Evolutionary conservation across 2,888 invertebrate species (phyloP).

Genomic region (Agrochola lychnidis): DNA sequence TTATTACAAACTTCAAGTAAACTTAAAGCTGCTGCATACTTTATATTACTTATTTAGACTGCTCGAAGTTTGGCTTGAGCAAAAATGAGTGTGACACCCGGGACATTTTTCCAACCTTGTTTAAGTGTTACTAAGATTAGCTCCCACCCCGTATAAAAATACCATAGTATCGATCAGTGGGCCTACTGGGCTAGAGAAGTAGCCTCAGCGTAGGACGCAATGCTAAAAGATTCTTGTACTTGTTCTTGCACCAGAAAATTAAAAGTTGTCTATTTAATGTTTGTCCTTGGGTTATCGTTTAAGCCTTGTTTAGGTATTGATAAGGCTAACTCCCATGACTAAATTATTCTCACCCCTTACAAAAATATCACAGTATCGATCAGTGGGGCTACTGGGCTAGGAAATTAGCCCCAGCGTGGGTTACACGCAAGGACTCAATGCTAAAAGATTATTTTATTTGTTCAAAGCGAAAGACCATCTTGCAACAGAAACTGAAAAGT

Average conservation of each 20-base stretch:
- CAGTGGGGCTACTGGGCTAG: no score
- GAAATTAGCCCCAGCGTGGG: no score
- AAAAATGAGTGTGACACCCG: not conserved
- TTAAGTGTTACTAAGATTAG: no score
- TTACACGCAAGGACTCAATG: not conserved
- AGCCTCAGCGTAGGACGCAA: not conserved
- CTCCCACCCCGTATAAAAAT: no score
- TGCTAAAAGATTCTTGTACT: not conserved
- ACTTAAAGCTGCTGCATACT: not conserved
- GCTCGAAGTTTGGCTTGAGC: not conserved
- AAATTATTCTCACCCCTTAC: conserved; percentile 24
- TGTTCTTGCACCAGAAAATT: not conserved
- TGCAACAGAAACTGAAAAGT: not conserved
- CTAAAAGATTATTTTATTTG: not conserved
- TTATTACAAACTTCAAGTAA: not conserved
- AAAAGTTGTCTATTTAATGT: not conserved
- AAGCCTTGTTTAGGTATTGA: conserved; percentile 29
- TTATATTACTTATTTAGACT: not conserved
- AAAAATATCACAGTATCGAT: no score
- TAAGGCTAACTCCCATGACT: conserved; percentile 41
- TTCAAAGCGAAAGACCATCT: not conserved
- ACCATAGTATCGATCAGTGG: no score
- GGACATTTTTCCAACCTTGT: no score
- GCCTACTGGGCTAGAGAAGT: no score
- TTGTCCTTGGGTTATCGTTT: not conserved